phyloP scores from a whole-genome alignment of 1,140 invertebrate genomes.

The Meloidogyne exigua region DNA sequence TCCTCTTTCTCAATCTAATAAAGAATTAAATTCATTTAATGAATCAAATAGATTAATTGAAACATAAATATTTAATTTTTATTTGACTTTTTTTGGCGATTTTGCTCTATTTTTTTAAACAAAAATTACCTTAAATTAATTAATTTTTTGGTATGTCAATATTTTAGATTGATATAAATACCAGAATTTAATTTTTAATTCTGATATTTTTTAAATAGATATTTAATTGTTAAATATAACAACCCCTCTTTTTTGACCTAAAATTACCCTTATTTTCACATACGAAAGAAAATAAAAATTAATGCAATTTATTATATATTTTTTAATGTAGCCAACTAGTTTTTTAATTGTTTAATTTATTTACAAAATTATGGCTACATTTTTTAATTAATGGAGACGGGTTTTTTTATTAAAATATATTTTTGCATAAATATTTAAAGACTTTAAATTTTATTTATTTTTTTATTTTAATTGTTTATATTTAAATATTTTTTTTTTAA shows the following conservation, averaged over 20 bases:
- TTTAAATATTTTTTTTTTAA: neutral
- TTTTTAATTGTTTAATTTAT: neutral
- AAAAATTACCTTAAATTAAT: too few relatives aligned
- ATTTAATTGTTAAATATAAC: too few relatives aligned
- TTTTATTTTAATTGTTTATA: neutral
- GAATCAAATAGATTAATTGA: neutral
- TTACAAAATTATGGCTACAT: neutral
- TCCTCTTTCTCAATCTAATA: conserved; percentile 23
- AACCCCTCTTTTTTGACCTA: too few relatives aligned
- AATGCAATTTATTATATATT: too few relatives aligned
- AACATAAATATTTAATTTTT: neutral
- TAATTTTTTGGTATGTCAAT: too few relatives aligned
- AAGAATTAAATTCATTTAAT: neutral
- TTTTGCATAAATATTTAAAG: conserved; percentile 7
- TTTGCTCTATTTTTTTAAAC: too few relatives aligned
- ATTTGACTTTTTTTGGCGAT: neutral
- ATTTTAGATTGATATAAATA: too few relatives aligned
- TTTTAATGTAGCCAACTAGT: neutral
- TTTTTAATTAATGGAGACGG: neutral
- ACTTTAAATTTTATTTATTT: neutral
- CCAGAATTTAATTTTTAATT: too few relatives aligned
- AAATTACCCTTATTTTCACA: too few relatives aligned
- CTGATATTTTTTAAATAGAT: too few relatives aligned
- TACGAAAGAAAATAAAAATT: neutral
- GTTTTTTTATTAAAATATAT: neutral